Evolutionary conservation across 1,140 invertebrate genomes (phyloP), one percentile per base, ranked within the genome.

Genomic region (Hypothenemus hampei): DNA sequence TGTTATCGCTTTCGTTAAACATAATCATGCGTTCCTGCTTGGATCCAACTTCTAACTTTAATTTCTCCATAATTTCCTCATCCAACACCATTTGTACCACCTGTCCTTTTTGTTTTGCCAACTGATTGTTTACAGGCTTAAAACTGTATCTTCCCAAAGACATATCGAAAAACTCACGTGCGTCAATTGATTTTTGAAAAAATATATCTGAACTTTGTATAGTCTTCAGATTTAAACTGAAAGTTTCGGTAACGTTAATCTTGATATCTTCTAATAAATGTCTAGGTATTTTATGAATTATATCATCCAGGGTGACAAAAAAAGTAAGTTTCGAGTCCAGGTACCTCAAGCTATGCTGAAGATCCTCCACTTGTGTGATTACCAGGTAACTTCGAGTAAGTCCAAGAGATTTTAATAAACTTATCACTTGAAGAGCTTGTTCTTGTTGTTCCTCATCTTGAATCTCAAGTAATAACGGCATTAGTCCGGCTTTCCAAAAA

Each of bases 401-500:
- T 4, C 48, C 48, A 16, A 45, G 16, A 16, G 24, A 29, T 44
- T 57, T 57, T 26, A 57, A 10, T 7, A 57, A 0, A 16, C 4
- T 46, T 11, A 57, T 26, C 11, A 51, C 20, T 23, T 33, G 6
- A 8, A 57, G 21, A 19, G 51, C 22, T 24, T 26, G 21, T 3
- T 51, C 26, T 22, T 51, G 55, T 1, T 51, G 31, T 13, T 51
- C 26, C 10, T 36, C 11, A 8, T 57, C 39, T 36, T 45, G 21
- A 13, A 22, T 33, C 24, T 57, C 4, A 1, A 57, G 26, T 16
- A 50, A 18, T 1, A 57, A 26, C 2, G 55, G 47, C 8, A 37
- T 22, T 10, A 57, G n/a, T 22, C 55, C 55, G 8, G 55, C 46
- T 44, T 57, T 57, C 55, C 55, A 57, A 36, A 57, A 57, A 13